Base-by-base conservation (phyloP, 2,888 invertebrate species). In the Lasioglossum leucozonium region DNA sequence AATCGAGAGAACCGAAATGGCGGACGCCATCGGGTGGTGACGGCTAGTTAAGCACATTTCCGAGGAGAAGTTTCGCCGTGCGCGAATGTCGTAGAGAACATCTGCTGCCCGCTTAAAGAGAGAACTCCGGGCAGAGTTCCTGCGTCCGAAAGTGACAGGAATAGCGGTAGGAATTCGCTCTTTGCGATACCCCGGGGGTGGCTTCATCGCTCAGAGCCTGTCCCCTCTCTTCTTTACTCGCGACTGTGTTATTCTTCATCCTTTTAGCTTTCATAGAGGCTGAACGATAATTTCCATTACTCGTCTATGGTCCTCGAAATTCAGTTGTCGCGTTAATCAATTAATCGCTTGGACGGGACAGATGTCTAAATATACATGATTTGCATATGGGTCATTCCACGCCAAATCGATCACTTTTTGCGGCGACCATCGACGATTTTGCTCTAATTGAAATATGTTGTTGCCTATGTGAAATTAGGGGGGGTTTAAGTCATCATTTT, bases 1-100 rank as follows among this genome's bases (percentile, higher is more conserved):
- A 42, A 75, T 37, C 73, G 47, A 47, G 73, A 69, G 77, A 58
- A 76, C 37, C 73, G 80, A 82, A 87, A 83, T 58, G 87, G 83
- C 79, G 80, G 80, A 80, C 81, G 84, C 81, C 89, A 91, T 89
- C 91, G 91, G 91, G 85, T 85, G 88, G 84, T 82, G 91, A 91
- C 91, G 89, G 89, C 90, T 91, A 91, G 90, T 92, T 91, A 92
- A 92, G 91, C 91, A 89, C 90, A 90, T 93, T 92, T 91, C 89
- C 85, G 87, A 85, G 84, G 88, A 83, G 86, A 89, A 91, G 89
- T 90, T 92, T 90, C 72, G 86, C 85, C 13, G 40, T 83, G 82
- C 87, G 84, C 86, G 86, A 90, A 91, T 89, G 90, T 93, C 93
- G 91, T 94, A 92, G 91, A 90, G 90, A 93, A 92, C 93, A 93